Evolutionary conservation across 1,140 invertebrate genomes (phyloP).

Genomic region (Saccostrea glomerata): DNA sequence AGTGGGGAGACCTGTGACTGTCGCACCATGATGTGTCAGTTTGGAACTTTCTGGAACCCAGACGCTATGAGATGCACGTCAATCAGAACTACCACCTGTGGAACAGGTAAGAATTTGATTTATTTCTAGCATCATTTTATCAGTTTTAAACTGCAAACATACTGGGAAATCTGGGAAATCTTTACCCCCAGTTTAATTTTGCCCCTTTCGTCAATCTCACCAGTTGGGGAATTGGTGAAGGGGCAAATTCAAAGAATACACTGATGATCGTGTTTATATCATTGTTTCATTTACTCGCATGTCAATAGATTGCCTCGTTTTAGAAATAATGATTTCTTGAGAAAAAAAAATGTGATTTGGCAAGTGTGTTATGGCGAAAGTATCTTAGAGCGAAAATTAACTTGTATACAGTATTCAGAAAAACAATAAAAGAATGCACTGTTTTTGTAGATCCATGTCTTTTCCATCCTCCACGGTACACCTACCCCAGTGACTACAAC

Average conservation of each 20-base stretch:
- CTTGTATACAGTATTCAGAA: neutral
- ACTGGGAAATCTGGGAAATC: no score
- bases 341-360: no score
- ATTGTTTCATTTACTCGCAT: no score
- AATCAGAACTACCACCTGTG: neutral
- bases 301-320: no score
- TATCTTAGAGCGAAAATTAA: neutral
- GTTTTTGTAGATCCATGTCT: neutral
- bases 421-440: neutral
- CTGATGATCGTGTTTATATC: no score
- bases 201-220: no score
- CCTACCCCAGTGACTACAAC: slow-evolving; percentile 10
- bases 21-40: neutral
- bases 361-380: neutral
- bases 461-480: neutral
- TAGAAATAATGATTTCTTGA: no score
- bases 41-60: slow-evolving; percentile 4
- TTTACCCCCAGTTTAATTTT: no score
- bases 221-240: no score
- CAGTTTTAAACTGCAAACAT: no score
- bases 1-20: neutral
- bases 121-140: no score
- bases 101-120: neutral
- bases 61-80: neutral
- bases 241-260: no score